Evolutionary conservation across 2,113 vertebrate genomes (phyloP).

Genomic region (Zosterops borbonicus): DNA sequence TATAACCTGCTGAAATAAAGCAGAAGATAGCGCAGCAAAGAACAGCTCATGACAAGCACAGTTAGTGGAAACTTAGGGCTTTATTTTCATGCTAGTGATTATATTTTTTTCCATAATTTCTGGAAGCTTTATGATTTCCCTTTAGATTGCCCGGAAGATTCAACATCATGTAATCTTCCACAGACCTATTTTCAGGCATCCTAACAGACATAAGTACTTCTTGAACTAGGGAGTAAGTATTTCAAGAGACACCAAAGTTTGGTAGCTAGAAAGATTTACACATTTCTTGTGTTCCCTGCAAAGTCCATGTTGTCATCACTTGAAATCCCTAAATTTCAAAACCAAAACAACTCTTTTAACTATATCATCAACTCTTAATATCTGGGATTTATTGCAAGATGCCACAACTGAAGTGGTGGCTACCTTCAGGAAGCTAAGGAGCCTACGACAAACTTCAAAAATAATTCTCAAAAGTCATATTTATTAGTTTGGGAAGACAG

Average conservation of each 20-base stretch:
- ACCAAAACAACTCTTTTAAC: not conserved
- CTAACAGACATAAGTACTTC: not conserved
- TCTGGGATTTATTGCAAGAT: not conserved
- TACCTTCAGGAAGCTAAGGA: not conserved
- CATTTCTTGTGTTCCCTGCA: not conserved
- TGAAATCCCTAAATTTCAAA: not conserved
- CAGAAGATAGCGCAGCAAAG: conserved; percentile 34
- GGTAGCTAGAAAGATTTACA: not conserved
- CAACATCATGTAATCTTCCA: not conserved
- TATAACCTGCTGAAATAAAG: conserved; percentile 4
- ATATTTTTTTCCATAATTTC: not conserved
- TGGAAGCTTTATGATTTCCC: not conserved
- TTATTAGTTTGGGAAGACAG: not conserved
- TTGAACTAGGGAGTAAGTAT: not conserved
- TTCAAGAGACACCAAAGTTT: not conserved
- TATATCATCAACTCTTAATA: not conserved
- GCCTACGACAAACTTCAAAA: not conserved
- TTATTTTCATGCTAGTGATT: not conserved
- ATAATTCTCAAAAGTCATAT: not conserved
- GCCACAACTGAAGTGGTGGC: not conserved
- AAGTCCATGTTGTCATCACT: not conserved
- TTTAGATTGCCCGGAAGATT: not conserved
- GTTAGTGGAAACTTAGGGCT: conserved; percentile 31
- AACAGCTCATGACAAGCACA: conserved; percentile 42
- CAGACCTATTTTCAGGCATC: not conserved